Percentiles rank a stretch among this genome's conserved stretches.
Conservation (phyloP, 2,797 vertebrate species). For the Poecilia velifera region DNA sequence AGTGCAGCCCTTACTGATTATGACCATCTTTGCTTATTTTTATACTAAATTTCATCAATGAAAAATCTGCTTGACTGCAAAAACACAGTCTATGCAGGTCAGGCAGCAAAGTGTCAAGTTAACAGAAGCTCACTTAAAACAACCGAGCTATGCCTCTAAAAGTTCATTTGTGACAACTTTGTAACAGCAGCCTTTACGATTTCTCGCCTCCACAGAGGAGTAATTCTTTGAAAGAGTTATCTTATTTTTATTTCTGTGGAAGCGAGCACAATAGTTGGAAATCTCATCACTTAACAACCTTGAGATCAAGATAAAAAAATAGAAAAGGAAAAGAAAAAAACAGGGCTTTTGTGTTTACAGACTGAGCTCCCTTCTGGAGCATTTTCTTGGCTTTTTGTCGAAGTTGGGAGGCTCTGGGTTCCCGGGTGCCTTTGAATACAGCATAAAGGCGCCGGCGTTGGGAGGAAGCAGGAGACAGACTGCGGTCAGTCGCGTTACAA, state of each 20-base stretch:
- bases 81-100: neutral
- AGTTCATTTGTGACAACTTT: neutral
- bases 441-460: neutral
- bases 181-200: neutral
- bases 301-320: conserved; percentile 1
- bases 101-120: neutral
- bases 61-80: neutral
- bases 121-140: neutral
- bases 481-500: neutral
- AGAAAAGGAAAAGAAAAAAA: neutral
- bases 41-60: neutral
- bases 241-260: neutral
- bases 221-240: neutral
- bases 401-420: conserved; percentile 2
- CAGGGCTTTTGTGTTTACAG: neutral
- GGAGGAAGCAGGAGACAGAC: neutral
- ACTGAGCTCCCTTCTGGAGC: neutral
- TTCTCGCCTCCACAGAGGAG: neutral
- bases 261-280: neutral
- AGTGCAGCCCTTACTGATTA: neutral
- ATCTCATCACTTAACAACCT: neutral
- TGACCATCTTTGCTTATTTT: neutral
- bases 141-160: neutral
- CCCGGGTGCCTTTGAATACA: neutral
- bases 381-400: neutral